phyloP scores from a whole-genome alignment of 2,113 vertebrate genomes.

The Zeus faber region DNA sequence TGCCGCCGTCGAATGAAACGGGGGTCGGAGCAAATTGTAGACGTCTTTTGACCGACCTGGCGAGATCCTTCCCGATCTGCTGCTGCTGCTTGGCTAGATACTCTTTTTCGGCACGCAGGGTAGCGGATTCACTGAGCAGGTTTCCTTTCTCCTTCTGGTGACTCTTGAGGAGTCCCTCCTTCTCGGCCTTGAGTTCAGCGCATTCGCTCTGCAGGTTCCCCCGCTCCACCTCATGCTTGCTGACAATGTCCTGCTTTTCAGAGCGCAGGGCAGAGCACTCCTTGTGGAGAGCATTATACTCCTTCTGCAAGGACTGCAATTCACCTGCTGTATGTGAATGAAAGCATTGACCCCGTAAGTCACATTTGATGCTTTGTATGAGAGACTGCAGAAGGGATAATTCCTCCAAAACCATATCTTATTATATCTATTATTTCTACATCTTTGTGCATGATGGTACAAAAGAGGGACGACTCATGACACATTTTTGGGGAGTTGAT shows the following conservation, averaged over 20 bases:
- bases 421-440: no score
- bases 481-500: no score
- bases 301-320: constrained; percentile 85
- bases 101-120: constrained; percentile 83
- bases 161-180: constrained; percentile 58
- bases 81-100: constrained; percentile 80
- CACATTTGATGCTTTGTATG: no score
- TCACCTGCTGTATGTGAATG: constrained; percentile 70
- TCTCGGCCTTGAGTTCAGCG: constrained; percentile 68
- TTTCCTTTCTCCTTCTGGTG: constrained; percentile 65
- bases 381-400: no score
- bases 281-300: constrained; percentile 74
- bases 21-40: no score
- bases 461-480: no score
- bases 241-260: constrained; percentile 66
- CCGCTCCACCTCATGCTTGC: constrained; percentile 68
- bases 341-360: neutral
- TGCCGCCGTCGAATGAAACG: no score
- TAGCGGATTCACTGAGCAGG: constrained; percentile 81
- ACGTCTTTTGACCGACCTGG: no score
- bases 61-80: constrained; percentile 85
- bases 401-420: no score
- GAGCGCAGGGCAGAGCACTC: constrained; percentile 66
- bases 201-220: constrained; percentile 81
- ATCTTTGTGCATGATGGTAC: no score